Evolutionary conservation across 2,113 vertebrate genomes (phyloP).

Genomic region (Bagarius yarrelli): DNA sequence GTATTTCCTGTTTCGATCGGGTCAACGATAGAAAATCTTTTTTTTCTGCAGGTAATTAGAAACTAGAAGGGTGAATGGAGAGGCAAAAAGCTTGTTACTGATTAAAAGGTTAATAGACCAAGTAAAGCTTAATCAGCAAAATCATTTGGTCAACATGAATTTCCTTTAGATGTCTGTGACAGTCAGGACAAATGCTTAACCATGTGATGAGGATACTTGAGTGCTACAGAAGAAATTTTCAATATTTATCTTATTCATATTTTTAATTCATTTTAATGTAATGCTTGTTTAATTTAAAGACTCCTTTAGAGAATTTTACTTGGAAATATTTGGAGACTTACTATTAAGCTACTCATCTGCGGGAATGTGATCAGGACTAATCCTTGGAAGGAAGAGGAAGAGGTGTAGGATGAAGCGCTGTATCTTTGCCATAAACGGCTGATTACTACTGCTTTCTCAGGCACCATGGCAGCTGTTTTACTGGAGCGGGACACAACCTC

Average conservation of each 20-base stretch:
- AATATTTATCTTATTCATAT: not conserved
- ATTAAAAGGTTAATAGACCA: slow-evolving; percentile 75
- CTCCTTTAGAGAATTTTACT: not conserved
- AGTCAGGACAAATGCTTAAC: slow-evolving; percentile 10
- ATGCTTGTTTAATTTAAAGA: slow-evolving; percentile 6
- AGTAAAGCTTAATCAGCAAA: slow-evolving; percentile 72
- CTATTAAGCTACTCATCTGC: not conserved
- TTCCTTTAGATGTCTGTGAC: slow-evolving; percentile 25
- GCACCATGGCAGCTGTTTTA: slow-evolving; percentile 23
- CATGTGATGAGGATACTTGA: not conserved
- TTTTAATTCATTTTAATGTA: not conserved
- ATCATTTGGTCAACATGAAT: slow-evolving; percentile 52
- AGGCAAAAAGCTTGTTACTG: slow-evolving; percentile 64
- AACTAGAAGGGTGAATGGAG: slow-evolving; percentile 43
- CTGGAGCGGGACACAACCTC: slow-evolving; percentile 3
- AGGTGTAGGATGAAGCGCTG: slow-evolving; percentile 30
- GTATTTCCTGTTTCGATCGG: slow-evolving; percentile 35
- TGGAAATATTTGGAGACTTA: slow-evolving; percentile 8
- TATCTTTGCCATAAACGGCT: slow-evolving; percentile 18
- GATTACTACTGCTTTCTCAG: slow-evolving; percentile 31
- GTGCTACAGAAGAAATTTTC: not conserved
- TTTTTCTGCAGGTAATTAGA: not conserved
- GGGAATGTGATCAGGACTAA: not conserved
- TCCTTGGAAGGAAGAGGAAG: not conserved
- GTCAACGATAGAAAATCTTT: slow-evolving; percentile 12